Evolutionary conservation across 2,113 vertebrate species (phyloP).

Genomic region (Solea solea): DNA sequence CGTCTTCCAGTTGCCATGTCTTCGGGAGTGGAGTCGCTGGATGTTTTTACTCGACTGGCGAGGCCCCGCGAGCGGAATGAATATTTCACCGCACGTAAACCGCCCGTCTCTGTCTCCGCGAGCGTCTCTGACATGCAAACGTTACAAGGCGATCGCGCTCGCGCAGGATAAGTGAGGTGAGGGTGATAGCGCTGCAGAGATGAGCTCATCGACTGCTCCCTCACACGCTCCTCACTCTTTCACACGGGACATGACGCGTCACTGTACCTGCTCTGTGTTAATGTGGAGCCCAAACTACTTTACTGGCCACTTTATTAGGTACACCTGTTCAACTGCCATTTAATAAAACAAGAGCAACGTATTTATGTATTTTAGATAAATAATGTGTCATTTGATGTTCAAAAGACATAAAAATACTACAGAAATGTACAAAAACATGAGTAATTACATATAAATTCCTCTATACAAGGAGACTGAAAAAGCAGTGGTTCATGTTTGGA

Average conservation of each 20-base stretch:
- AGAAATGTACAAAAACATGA: too few relatives aligned
- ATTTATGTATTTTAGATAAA: too few relatives aligned
- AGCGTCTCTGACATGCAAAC: conserved; percentile 73
- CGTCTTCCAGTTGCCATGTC: conserved; percentile 57
- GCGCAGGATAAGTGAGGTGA: conserved; percentile 48
- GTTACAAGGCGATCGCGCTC: conserved; percentile 56
- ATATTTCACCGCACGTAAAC: conserved; percentile 78
- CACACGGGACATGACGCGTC: conserved; percentile 1
- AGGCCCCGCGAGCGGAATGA: conserved; percentile 66
- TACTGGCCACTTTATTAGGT: too few relatives aligned
- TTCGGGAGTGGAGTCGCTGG: conserved; percentile 51
- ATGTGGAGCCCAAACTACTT: too few relatives aligned
- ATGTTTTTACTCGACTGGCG: conserved; percentile 69
- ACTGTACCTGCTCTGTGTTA: neutral
- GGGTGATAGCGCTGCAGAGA: conserved; percentile 37
- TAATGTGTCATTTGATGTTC: too few relatives aligned
- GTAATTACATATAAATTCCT: too few relatives aligned
- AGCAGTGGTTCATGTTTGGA: too few relatives aligned
- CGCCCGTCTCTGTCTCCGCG: conserved; percentile 65
- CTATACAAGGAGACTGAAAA: too few relatives aligned
- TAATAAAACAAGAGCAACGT: too few relatives aligned
- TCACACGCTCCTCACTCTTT: conserved; percentile 10
- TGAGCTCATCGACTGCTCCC: conserved; percentile 19
- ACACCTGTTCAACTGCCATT: too few relatives aligned
- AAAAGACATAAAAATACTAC: too few relatives aligned